Evolutionary conservation across 2,888 invertebrate species (phyloP).

Genomic region (Tuta absoluta): DNA sequence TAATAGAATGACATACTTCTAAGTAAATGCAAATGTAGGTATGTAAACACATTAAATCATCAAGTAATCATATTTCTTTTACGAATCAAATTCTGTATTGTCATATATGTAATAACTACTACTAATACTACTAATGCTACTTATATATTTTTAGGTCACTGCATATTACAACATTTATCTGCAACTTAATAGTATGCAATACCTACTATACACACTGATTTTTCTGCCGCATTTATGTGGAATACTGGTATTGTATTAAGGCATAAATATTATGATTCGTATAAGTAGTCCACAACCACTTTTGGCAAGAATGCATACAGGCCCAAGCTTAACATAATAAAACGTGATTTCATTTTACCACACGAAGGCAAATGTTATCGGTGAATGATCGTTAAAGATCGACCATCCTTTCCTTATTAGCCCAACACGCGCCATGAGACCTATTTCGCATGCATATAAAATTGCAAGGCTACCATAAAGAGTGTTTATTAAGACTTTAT

Average conservation of each 20-base stretch:
- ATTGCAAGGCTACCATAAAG: conserved; percentile 74
- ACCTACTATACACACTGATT: neutral
- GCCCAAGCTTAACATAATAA: conserved; percentile 53
- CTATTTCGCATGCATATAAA: conserved; percentile 76
- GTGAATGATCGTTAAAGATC: conserved; percentile 66
- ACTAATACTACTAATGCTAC: no score
- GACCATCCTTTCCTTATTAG: conserved; percentile 74
- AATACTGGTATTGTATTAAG: conserved; percentile 20
- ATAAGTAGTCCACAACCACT: conserved; percentile 35
- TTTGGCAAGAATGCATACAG: conserved; percentile 55
- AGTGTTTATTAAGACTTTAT: conserved; percentile 78
- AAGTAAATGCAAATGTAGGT: no score
- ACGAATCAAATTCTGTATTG: no score
- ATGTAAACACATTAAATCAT: no score
- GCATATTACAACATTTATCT: no score
- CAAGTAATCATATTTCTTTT: no score
- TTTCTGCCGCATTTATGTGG: conserved; percentile 9
- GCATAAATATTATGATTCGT: conserved; percentile 25
- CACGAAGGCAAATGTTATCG: conserved; percentile 62
- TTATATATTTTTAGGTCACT: no score
- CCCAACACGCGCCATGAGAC: conserved; percentile 69
- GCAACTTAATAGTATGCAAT: no score
- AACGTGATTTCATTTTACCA: conserved; percentile 63
- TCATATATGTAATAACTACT: no score
- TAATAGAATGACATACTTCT: no score